Evolutionary conservation across 1,140 invertebrate species (phyloP).

Genomic region (Capitella teleta): DNA sequence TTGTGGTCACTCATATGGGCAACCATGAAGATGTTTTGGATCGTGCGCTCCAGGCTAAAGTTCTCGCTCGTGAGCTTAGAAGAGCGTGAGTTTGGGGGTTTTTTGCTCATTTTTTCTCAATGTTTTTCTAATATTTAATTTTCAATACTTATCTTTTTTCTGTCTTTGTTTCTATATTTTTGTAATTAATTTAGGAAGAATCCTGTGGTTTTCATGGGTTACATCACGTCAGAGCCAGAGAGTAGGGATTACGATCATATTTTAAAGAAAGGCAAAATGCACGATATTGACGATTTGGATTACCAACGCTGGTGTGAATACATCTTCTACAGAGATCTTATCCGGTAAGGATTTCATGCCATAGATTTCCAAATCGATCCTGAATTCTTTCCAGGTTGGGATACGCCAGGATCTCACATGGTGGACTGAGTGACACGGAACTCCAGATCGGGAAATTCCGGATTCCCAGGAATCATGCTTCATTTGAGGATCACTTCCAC

Average conservation of each 20-base stretch:
- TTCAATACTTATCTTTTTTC: not conserved
- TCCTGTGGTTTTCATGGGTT: constrained; percentile 37
- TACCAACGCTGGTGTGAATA: constrained; percentile 38
- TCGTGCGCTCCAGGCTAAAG: constrained; percentile 33
- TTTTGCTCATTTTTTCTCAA: too few species aligned
- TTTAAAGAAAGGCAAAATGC: constrained; percentile 21
- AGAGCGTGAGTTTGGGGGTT: not conserved
- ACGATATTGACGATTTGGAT: constrained; percentile 37
- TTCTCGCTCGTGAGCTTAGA: constrained; percentile 25
- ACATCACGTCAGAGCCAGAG: constrained; percentile 33
- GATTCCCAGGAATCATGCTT: constrained; percentile 27
- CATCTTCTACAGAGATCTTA: constrained; percentile 36
- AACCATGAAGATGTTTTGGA: constrained; percentile 40
- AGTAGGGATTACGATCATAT: constrained; percentile 31
- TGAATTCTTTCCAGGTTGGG: constrained; percentile 24
- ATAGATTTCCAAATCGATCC: not conserved
- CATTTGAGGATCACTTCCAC: constrained; percentile 25
- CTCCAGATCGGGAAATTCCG: constrained; percentile 38
- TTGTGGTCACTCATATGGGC: constrained; percentile 42
- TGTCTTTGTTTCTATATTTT: not conserved
- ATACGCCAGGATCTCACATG: constrained; percentile 40
- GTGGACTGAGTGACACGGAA: constrained; percentile 41
- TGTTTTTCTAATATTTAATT: not conserved
- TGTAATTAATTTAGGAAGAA: constrained; percentile 21
- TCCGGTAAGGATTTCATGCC: constrained; percentile 22